phyloP scores from a whole-genome alignment of 2,797 vertebrate genomes.

The Lacerta bilineata region DNA sequence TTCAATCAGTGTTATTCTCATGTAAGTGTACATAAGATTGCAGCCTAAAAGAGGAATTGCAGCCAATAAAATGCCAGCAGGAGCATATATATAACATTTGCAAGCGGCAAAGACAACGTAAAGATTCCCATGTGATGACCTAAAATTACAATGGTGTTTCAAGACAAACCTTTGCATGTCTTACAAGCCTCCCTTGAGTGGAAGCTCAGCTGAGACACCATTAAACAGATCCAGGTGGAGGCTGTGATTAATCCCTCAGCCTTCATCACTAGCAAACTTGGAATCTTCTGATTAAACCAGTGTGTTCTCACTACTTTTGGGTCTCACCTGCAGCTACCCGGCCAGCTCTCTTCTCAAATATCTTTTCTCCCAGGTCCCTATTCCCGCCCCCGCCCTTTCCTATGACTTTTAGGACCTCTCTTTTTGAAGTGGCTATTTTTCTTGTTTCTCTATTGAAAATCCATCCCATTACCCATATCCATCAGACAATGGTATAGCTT shows the following conservation, averaged over 20 bases:
- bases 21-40: neutral
- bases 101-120: neutral
- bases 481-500: neutral
- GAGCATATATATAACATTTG: neutral
- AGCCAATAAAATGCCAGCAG: neutral
- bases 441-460: neutral
- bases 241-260: neutral
- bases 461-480: neutral
- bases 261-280: neutral
- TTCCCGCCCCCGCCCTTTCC: neutral
- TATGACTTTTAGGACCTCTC: neutral
- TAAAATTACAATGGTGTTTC: neutral
- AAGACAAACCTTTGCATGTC: neutral
- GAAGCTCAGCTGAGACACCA: neutral
- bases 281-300: neutral
- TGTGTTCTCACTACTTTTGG: neutral
- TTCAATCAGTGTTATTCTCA: neutral
- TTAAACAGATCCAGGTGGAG: neutral
- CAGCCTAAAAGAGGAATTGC: neutral
- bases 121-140: neutral
- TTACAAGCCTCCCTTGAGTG: neutral
- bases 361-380: neutral
- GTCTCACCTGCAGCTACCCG: neutral
- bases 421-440: slow-evolving; percentile 21
- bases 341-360: neutral